Percentiles rank a stretch among this genome's conserved stretches.
Evolutionary conservation across 2,113 vertebrate genomes (phyloP).

Genomic region (Chascanopsetta lugubris): DNA sequence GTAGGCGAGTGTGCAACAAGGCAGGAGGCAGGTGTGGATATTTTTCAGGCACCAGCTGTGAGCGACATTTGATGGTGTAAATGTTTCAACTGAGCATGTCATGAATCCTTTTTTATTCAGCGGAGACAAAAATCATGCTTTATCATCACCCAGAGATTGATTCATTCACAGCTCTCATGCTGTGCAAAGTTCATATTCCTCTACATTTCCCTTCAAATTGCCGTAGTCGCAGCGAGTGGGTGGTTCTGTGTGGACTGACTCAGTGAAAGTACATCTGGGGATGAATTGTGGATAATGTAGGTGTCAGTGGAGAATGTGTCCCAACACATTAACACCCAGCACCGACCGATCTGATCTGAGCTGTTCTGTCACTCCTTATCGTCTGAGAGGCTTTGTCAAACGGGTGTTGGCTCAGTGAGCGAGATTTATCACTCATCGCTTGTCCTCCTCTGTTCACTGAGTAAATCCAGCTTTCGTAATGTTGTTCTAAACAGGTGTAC

Average conservation of each 20-base stretch:
- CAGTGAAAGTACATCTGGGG: slow-evolving; percentile 1
- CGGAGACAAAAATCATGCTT: slow-evolving; percentile 16
- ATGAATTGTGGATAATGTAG: slow-evolving; percentile 1
- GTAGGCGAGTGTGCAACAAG: neutral
- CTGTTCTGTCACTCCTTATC: slow-evolving; percentile 9
- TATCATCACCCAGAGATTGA: slow-evolving; percentile 10
- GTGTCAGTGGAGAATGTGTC: slow-evolving; percentile 7
- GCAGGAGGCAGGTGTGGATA: slow-evolving; percentile 12
- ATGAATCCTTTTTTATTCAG: slow-evolving; percentile 22
- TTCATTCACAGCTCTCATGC: neutral
- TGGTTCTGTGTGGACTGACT: slow-evolving; percentile 12
- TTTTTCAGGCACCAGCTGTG: slow-evolving; percentile 2
- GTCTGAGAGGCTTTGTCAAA: too few relatives aligned
- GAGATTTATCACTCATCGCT: slow-evolving; percentile 8
- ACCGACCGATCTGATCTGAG: slow-evolving; percentile 11
- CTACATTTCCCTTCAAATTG: neutral
- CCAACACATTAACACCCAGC: slow-evolving; percentile 1
- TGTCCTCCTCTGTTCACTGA: neutral
- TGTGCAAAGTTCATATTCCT: slow-evolving; percentile 3
- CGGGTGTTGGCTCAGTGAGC: neutral
- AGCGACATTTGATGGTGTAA: slow-evolving; percentile 21
- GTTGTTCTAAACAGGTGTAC: neutral
- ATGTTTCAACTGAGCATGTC: slow-evolving; percentile 40
- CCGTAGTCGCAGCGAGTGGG: neutral
- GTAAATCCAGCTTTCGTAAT: neutral